Evolutionary conservation across 1,140 invertebrate species (phyloP), one percentile per base, ranked within the genome.

Genomic region (Panulirus ornatus): DNA sequence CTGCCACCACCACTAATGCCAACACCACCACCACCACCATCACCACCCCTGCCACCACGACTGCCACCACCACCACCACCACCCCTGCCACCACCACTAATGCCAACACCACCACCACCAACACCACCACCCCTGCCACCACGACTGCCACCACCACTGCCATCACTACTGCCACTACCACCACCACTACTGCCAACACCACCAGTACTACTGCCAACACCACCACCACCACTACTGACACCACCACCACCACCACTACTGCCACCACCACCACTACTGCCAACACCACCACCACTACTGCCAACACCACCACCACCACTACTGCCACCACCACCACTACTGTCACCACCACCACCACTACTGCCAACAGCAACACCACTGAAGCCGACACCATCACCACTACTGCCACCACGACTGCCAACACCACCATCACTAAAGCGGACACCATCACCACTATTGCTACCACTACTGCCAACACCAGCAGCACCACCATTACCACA

Each of bases 21-120:
- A 42, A 9, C 40, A 71, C 58, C 54, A n/a, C 47, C 63, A 16
- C 81, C 47, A 54, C 81, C 51, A 42, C 27, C 66, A n/a, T n/a
- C 34, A 36, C 16, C 34, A 71, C 1, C 27, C n/a, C 76, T 79
- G 44, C 76, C 44, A 79, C 76, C 44, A 79, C 76, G 27, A 47
- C 44, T 47, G 44, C 76, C 76, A 79, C 27, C 76, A 79, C 44
- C 76, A n/a, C 11, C 27, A 6, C 66, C 34, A 27, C 34, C 34
- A 30, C 66, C 34, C 6, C 66, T 71, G 66, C 66, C 34, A 36
- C 5, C 34, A 36, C 34, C 1, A 11, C 11, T 1, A 11, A 27
- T 16, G 0, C 66, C 27, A 27, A 11, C 34, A 11, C 66, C 34
- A 71, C 66, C 2, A n/a, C 70, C 30, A 34, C 70, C 70, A 71